Evolutionary conservation across 1,140 invertebrate genomes (phyloP), one percentile per base, ranked within the genome.

Genomic region (Hylaeus volcanicus): DNA sequence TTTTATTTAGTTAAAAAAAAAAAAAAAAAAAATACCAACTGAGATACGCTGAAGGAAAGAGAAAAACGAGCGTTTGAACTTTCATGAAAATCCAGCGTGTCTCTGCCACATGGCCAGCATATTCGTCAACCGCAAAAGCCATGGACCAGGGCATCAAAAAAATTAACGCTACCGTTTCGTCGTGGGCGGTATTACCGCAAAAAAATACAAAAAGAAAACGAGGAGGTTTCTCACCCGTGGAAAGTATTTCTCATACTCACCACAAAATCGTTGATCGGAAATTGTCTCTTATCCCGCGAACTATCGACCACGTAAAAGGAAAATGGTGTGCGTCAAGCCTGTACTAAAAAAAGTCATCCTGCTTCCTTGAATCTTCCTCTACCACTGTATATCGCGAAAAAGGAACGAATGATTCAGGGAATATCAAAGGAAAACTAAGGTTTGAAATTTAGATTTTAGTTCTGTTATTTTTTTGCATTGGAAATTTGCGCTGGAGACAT

Each of bases 11-110:
- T 39, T 4, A 26, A 11, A 41, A 15, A 11, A 26, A 60, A 39
- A 39, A 12, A 41, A 53, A 64, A 41, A 53, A 64, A 41, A 15
- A 15, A 56, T 37, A 26, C 39, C 11, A 51, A 60, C 69, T 60
- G 68, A 78, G 75, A 61, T 53, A 58, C 75, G 58, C 15, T 72
- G 56, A 61, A 72, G 26, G 68, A 58, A 39, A 56, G 74, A 48
- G 51, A 76, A 39, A 69, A 76, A 69, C 53, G 65, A 58, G 69
- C 77, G 56, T 79, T 73, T 79, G 77, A 79, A 79, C 60, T 64
- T 64, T 65, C 70, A 79, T 79, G 60, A 79, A 79, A 79, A 73
- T 64, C 60, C 77, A 65, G 39, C 70, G 51, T 79, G 77, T 79
- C 60, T 48, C 39, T 48, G 26, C 48, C 70, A 74, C 55, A 64